Evolutionary conservation across 1,140 invertebrate species (phyloP).

Genomic region (Drosophila sproati): DNA sequence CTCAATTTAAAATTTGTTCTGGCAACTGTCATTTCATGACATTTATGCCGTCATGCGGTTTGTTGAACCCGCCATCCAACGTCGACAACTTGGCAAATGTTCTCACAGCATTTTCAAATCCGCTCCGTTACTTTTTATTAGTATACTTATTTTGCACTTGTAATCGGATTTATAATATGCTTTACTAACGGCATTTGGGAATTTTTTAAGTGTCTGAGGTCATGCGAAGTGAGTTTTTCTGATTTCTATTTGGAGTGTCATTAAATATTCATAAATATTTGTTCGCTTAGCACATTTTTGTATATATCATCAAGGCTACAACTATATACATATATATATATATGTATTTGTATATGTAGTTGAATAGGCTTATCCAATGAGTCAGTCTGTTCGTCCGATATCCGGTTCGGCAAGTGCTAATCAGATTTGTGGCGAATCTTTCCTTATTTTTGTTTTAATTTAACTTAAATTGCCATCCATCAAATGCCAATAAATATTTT

Average conservation of each 20-base stretch:
- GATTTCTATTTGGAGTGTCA: constrained; percentile 47
- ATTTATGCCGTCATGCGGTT: constrained; percentile 38
- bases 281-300: constrained; percentile 71
- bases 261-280: constrained; percentile 66
- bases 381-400: constrained; percentile 34
- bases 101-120: constrained; percentile 37
- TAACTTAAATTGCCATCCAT: constrained; percentile 52
- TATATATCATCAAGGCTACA: constrained; percentile 51
- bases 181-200: constrained; percentile 58
- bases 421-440: constrained; percentile 66
- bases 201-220: constrained; percentile 44
- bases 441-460: neutral
- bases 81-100: constrained; percentile 13
- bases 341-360: neutral
- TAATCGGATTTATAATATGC: constrained; percentile 59
- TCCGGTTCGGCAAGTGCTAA: constrained; percentile 66
- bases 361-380: constrained; percentile 35
- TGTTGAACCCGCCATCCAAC: constrained; percentile 15
- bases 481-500: constrained; percentile 43
- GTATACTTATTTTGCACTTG: constrained; percentile 21
- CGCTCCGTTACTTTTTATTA: constrained; percentile 51
- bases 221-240: constrained; percentile 35
- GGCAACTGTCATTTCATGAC: constrained; percentile 43
- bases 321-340: neutral
- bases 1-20: constrained; percentile 27